Base-by-base conservation (phyloP, 2,888 invertebrate genomes). In the Dolichopus griseipennis region DNA sequence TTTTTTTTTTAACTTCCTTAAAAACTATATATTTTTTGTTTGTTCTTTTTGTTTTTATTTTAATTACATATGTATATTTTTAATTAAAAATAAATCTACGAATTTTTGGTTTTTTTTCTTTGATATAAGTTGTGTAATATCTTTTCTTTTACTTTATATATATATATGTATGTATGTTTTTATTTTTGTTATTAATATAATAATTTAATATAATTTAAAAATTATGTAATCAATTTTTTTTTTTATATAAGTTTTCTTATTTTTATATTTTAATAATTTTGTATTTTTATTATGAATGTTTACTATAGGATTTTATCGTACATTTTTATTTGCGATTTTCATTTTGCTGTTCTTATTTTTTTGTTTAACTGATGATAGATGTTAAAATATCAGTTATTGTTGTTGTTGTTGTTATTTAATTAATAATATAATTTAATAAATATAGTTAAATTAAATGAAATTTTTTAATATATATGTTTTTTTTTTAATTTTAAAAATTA, bases 361-460 rank as follows among this genome's bases (percentile, higher is more conserved):
- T 67, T 67, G 1, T 62, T 33, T 63, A 3, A 33, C 7, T 18
- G 15, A 33, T 20, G 15, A 64, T 20, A 22, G 20, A n/a, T 52
- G 15, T 52, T 52, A 6, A 52, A 6, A 18, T 52, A 52, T 52
- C 37, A 12, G 12, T 10, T 7, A 10, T 20, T 62, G 61, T 68
- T 41, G 33, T 52, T 34, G 41, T 66, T 68, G 22, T 37, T 66
- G 62, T 67, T 62, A 37, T 10, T 37, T 37, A 37, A 52, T n/a
- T 52, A 9, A 18, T 12, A 18, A 18, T 9, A 43, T 52, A 18
- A 18, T 52, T 10, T 12, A 52, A n/a, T 12, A 52, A 52, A 52
- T 12, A 52, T 12, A 52, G 15, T 18, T 52, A 52, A 67, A 66
- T 66, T 67, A 76, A 75, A 74, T 72, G 71, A 75, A 72, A 65